Evolutionary conservation across 2,113 vertebrate genomes (phyloP).

Genomic region (Gallinago undulata): DNA sequence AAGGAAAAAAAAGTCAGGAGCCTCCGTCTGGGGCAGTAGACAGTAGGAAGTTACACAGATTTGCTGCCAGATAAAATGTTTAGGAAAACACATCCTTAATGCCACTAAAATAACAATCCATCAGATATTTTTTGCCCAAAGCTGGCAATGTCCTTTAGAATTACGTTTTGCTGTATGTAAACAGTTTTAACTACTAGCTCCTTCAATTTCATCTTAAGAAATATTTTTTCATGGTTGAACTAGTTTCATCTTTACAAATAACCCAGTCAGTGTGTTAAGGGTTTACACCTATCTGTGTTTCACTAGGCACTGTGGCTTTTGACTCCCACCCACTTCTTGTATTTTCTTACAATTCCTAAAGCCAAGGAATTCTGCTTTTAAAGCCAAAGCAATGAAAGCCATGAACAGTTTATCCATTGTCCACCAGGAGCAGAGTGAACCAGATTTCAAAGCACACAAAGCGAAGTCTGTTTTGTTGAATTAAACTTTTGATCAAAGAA

Average conservation of each 20-base stretch:
- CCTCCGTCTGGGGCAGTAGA: background rate
- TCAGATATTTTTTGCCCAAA: conserved; percentile 32
- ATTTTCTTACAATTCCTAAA: background rate
- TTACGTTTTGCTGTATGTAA: background rate
- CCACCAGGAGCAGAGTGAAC: background rate
- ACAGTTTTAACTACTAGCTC: conserved; percentile 6
- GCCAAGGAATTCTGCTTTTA: background rate
- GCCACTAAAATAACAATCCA: conserved; percentile 31
- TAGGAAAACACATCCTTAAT: conserved; percentile 13
- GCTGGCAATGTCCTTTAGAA: conserved; percentile 25
- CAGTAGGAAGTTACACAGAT: background rate
- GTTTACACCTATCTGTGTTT: background rate
- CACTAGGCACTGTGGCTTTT: background rate
- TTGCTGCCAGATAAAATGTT: conserved; percentile 19
- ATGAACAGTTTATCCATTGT: background rate
- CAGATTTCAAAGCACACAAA: background rate
- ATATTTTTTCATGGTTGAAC: background rate
- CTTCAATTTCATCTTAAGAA: background rate
- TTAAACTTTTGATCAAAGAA: background rate
- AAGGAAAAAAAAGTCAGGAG: background rate
- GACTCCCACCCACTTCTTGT: background rate
- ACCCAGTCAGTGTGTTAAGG: background rate
- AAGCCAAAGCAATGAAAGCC: background rate
- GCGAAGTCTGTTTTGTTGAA: background rate
- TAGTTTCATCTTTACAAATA: background rate